These are phyloP conservation scores for Tachycineta bicolor DNA, from an alignment of 2,113 vertebrate species.

Conservation along the genomic window DNA sequence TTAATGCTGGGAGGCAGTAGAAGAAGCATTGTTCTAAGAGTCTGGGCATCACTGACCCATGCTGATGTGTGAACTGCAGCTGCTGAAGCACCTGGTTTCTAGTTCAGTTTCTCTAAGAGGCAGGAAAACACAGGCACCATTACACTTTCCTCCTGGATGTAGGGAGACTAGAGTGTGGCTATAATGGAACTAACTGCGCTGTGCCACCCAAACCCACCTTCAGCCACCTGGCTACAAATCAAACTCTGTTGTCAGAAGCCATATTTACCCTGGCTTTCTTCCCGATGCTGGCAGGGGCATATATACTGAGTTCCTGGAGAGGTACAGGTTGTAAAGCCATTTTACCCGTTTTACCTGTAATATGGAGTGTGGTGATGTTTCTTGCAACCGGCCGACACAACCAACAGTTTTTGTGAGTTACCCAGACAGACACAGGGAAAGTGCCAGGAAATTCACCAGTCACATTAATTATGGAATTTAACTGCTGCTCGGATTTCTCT, in stretches of 20 bases:
- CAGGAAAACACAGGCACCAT: neutral
- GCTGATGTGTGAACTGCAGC: neutral
- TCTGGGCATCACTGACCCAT: neutral
- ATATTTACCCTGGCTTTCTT: neutral
- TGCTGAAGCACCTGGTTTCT: neutral
- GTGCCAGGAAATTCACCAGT: slow-evolving; percentile 47
- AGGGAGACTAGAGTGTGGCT: neutral
- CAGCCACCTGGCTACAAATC: neutral
- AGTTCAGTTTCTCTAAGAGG: neutral
- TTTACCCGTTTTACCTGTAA: slow-evolving; percentile 74
- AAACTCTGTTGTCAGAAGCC: neutral
- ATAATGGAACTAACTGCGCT: neutral
- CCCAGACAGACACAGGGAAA: slow-evolving; percentile 72
- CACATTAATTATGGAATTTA: slow-evolving; percentile 38
- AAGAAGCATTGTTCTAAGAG: neutral
- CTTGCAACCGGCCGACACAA: slow-evolving; percentile 65
- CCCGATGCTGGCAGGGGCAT: neutral
- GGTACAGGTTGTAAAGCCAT: neutral
- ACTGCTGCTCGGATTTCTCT: slow-evolving; percentile 14
- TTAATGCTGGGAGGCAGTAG: neutral
- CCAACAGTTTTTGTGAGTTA: slow-evolving; percentile 64
- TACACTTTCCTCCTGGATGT: neutral
- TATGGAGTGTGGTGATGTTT: slow-evolving; percentile 30
- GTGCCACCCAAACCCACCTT: neutral
- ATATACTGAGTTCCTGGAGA: neutral